These are phyloP conservation scores for Malurus splendens DNA, from an alignment of 2,797 vertebrate species.

Conservation along the genomic window DNA sequence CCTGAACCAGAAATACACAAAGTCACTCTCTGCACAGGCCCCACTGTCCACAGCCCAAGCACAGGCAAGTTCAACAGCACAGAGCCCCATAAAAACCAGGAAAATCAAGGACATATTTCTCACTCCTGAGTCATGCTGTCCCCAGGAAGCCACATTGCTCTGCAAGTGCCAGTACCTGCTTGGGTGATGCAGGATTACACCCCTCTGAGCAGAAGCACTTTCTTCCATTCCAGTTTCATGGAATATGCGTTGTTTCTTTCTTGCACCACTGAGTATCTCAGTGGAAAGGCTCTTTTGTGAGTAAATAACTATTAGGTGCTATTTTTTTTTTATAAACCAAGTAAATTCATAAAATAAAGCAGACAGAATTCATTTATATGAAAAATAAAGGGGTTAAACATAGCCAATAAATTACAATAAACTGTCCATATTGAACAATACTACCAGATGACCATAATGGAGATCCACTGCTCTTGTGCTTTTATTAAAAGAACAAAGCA, in stretches of 20 bases:
- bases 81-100: neutral
- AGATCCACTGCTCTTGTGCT: constrained; percentile 52
- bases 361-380: constrained; percentile 47
- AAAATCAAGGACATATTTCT: rapidly evolving
- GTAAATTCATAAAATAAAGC: constrained; percentile 39
- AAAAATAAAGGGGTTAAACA: constrained; percentile 46
- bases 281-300: neutral
- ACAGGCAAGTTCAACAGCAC: neutral
- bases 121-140: neutral
- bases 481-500: constrained; percentile 66
- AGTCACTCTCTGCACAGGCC: rapidly evolving
- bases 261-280: neutral
- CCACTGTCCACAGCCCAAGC: rapidly evolving
- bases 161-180: neutral
- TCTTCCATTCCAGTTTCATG: neutral
- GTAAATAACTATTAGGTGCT: constrained; percentile 35
- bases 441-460: constrained; percentile 54
- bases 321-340: neutral
- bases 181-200: neutral
- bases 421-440: constrained; percentile 47
- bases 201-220: neutral
- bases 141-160: rapidly evolving
- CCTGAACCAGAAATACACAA: neutral
- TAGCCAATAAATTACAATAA: constrained; percentile 37
- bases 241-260: neutral